Evolutionary conservation across 2,113 vertebrate species (phyloP), one percentile per base, ranked within the genome.

Genomic region (Dicerorhinus sumatrensis): DNA sequence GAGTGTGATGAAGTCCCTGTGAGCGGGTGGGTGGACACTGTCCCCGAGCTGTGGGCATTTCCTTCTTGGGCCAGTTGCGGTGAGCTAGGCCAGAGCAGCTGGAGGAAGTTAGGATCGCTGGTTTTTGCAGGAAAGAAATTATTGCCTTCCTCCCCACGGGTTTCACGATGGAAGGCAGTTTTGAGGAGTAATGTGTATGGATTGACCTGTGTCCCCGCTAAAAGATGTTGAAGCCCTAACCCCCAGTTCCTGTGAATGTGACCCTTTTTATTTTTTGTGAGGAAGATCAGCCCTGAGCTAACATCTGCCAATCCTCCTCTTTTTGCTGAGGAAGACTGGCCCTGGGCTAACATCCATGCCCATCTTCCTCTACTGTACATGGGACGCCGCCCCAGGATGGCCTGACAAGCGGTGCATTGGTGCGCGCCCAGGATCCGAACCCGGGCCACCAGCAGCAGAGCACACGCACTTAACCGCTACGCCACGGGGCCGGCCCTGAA

Each of bases 41-140:
- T 17, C 33, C 23, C 7, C 3, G 18, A 29, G 46, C 56, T 1
- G 11, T 2, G 6, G 33, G 31, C n/a, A 1, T 23, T 23, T 25
- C 23, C 36, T 84, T 54, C 20, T 8, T 33, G 62, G 81, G 42
- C 33, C 11, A 0, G 1, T 31, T 6, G 21, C 56, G 6, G 36
- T 56, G 42, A 25, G 4, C 5, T 1, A 5, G 3, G 21, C 13
- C 2, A 76, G 36, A 46, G 23, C 27, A 23, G 51, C 56, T 23
- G 5, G 36, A 67, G 76, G 42, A 60, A 11, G 23, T 25, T 8
- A 5, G 62, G 23, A 39, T 17, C 54, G 29, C n/a, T 20, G 16
- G n/a, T 67, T 77, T 91, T 51, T 21, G 4, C 56, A 63, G 27
- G 77, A 27, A 65, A n/a, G 33, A 21, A 56, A 46, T 58, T 16